phyloP scores from a whole-genome alignment of 2,113 vertebrate genomes.

The Crotalus viridis region DNA sequence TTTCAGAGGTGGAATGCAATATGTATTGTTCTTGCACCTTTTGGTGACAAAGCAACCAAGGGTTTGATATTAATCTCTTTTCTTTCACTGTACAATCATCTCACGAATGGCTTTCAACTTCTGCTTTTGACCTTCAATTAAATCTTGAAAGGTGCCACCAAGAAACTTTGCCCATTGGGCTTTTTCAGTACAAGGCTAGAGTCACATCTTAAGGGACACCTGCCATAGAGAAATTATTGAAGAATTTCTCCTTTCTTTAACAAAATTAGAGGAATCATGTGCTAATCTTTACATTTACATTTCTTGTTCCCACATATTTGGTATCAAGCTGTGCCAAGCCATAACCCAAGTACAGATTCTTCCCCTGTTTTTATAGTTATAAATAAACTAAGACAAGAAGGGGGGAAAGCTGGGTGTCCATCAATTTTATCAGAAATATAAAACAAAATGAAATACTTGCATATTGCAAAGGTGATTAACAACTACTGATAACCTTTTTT shows the following conservation, averaged over 20 bases:
- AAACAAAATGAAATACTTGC: not conserved
- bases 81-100: not conserved
- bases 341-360: not conserved
- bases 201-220: not conserved
- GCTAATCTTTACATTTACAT: not conserved
- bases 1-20: not conserved
- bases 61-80: not conserved
- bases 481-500: not conserved
- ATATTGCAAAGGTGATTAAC: not conserved
- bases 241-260: not conserved
- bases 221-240: not conserved
- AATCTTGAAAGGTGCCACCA: not conserved
- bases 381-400: not conserved
- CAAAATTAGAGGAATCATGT: not conserved
- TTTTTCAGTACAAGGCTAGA: not conserved
- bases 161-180: not conserved
- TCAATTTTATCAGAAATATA: not conserved
- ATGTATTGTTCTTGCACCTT: not conserved
- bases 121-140: not conserved
- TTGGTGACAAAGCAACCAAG: not conserved
- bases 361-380: not conserved
- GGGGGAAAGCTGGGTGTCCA: not conserved
- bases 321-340: not conserved
- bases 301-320: not conserved
- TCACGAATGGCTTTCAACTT: not conserved